Conservation (phyloP, 2,113 vertebrate species). For the Tautogolabrus adspersus region DNA sequence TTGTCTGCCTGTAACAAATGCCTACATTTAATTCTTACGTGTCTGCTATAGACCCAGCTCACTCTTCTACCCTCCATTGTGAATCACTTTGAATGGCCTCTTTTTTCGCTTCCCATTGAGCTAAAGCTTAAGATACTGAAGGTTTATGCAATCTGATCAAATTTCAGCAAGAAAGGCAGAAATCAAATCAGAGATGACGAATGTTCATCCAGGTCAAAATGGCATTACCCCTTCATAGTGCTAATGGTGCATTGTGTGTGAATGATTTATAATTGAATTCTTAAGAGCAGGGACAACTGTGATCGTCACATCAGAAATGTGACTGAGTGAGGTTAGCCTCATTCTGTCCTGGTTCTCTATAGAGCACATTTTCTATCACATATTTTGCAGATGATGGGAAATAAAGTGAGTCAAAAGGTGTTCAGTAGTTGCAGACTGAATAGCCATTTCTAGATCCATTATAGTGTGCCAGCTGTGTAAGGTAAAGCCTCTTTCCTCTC, state of each 20-base stretch:
- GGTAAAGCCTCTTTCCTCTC: slow-evolving; percentile 19
- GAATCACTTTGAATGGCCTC: slow-evolving; percentile 7
- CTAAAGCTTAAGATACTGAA: background rate
- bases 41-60: background rate
- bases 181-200: background rate
- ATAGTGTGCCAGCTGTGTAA: slow-evolving; percentile 17
- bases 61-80: background rate
- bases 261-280: background rate
- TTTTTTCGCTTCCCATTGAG: slow-evolving; percentile 3
- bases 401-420: slow-evolving; percentile 12
- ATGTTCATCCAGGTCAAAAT: background rate
- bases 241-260: background rate
- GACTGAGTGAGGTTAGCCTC: background rate
- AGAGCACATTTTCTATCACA: background rate
- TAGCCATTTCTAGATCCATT: background rate
- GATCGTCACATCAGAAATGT: background rate
- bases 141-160: background rate
- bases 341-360: background rate
- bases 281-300: background rate
- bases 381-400: background rate
- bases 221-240: background rate
- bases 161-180: background rate
- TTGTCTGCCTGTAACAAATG: background rate
- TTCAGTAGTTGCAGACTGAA: background rate
- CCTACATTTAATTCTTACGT: background rate